Evolutionary conservation across 1,140 invertebrate genomes (phyloP).

Genomic region (Lepidurus apus): DNA sequence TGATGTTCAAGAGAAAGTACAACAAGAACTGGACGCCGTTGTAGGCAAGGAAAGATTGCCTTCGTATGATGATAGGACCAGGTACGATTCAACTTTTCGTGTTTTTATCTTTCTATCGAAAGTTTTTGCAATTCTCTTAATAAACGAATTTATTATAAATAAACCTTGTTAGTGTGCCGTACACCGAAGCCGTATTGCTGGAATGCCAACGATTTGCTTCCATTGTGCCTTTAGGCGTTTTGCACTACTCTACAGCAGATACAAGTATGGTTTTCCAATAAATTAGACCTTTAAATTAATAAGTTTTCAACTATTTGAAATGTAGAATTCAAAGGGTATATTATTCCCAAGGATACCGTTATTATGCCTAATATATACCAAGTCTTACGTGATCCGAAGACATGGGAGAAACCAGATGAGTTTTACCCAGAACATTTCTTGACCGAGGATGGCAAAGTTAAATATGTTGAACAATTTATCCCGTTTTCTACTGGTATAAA

Average conservation of each 20-base stretch:
- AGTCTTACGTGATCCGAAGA: slow-evolving; percentile 39
- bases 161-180: slow-evolving; percentile 34
- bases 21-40: slow-evolving; percentile 70
- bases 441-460: background rate
- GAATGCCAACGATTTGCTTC: slow-evolving; percentile 37
- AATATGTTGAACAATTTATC: slow-evolving; percentile 12
- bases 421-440: slow-evolving; percentile 45
- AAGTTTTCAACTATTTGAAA: background rate
- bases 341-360: slow-evolving; percentile 43
- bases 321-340: slow-evolving; percentile 38
- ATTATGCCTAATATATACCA: slow-evolving; percentile 43
- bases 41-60: slow-evolving; percentile 63
- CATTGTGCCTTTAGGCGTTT: slow-evolving; percentile 36
- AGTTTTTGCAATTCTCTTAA: background rate
- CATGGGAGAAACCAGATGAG: slow-evolving; percentile 42
- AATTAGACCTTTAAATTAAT: background rate
- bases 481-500: slow-evolving; percentile 29
- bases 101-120: background rate
- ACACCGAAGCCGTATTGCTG: slow-evolving; percentile 40
- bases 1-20: slow-evolving; percentile 45
- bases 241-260: slow-evolving; percentile 35
- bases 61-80: slow-evolving; percentile 59
- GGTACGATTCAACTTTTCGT: slow-evolving; percentile 45
- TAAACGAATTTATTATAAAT: background rate
- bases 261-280: background rate